Evolutionary conservation across 2,113 vertebrate genomes (phyloP), one percentile per base, ranked within the genome.

Genomic region (Ahaetulla prasina): DNA sequence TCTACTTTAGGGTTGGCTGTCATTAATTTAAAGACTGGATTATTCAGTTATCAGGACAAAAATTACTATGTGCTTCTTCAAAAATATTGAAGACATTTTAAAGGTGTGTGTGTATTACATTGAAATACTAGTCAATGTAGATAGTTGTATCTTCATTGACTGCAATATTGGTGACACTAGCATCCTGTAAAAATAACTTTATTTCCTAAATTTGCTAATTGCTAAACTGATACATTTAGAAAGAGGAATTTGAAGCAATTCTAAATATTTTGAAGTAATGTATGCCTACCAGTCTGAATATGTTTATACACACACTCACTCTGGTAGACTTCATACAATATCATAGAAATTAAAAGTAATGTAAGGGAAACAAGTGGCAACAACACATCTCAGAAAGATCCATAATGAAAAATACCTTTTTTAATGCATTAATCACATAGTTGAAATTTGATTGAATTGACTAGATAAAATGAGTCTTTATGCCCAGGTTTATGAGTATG

Each of bases 181-280:
- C 94, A 93, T 92, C 93, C 92, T 84, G 20, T 95, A 92, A 92
- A 94, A 91, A 94, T 94, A 63, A 49, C 8, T 80, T 80, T 43
- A 80, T 80, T 80, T 80, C 35, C 20, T 80, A 43, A 80, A 43
- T 80, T 80, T 80, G 18, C 74, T 22, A 43, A 30, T 94, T 94
- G 27, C 89, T 93, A 6, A 90, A 68, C 86, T 94, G 52, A 55
- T 87, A 25, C 45, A 60, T 87, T 30, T 25, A 88, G 25, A 47
- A 50, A 89, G 47, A 55, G 6, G 25, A 91, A 60, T 91, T 23
- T 60, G 80, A 86, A 60, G 9, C 43, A 49, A 4, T 84, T 20
- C 52, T 91, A 39, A 60, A 89, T 53, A 63, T 43, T 50, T 8
- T 45, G n/a, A 84, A 20, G 25, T 60, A 23, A 91, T 88, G 14